A percentile compares a stretch with the other conserved stretches of the same genome.
These are phyloP conservation scores for Oxyscelio sp. DNA, from an alignment of 2,888 invertebrate genomes.

Conservation along the genomic window DNA sequence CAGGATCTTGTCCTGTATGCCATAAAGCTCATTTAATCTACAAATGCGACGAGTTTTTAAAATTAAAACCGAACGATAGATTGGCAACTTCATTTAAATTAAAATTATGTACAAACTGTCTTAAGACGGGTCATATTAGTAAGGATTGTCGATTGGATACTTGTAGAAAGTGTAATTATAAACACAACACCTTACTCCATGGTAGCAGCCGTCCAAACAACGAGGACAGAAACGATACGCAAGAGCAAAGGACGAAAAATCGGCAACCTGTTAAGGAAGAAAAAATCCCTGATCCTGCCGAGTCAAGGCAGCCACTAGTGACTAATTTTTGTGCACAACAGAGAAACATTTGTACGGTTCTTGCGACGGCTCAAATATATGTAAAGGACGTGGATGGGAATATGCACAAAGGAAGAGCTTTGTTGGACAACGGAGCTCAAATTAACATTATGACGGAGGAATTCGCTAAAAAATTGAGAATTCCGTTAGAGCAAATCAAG, in stretches of 20 bases:
- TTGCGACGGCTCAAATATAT: slow-evolving; percentile 1
- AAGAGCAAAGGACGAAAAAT: not conserved
- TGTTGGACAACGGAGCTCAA: slow-evolving; percentile 18
- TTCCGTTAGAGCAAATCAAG: not conserved
- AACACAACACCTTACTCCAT: slow-evolving; percentile 11
- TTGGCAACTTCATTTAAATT: not conserved
- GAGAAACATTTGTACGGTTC: not conserved
- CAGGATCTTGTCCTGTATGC: not conserved
- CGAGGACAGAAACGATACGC: not conserved
- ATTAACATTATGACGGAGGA: slow-evolving; percentile 9
- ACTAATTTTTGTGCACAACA: not conserved
- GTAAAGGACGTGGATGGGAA: slow-evolving; percentile 8
- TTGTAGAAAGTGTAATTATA: slow-evolving; percentile 19
- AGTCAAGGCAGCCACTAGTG: not conserved
- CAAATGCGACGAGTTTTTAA: slow-evolving; percentile 7
- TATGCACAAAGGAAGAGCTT: slow-evolving; percentile 1
- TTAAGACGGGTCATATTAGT: slow-evolving; percentile 28
- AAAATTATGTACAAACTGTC: slow-evolving; percentile 34
- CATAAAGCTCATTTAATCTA: slow-evolving; percentile 8
- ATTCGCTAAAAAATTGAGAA: slow-evolving; percentile 16
- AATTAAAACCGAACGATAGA: slow-evolving; percentile 11
- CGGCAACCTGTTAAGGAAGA: not conserved
- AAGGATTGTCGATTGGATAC: not conserved
- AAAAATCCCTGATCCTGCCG: not conserved
- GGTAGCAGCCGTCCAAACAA: not conserved